Conservation (phyloP, 1,140 invertebrate genomes). For the Pteromalus puparum region DNA sequence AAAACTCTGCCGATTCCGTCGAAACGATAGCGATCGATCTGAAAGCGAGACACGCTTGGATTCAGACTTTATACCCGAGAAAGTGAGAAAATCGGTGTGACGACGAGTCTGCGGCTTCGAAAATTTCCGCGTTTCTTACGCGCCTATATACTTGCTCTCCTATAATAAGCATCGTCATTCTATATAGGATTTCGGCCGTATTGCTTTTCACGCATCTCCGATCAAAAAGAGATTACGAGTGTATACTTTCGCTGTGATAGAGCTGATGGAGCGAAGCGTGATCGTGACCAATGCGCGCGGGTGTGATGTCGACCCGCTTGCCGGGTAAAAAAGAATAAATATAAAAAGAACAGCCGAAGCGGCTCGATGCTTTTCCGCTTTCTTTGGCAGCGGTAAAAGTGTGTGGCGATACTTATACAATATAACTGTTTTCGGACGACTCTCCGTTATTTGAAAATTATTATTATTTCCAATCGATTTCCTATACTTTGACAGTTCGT, state of each 20-base stretch:
- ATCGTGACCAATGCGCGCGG: constrained; percentile 30
- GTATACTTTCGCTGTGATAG: constrained; percentile 16
- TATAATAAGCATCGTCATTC: not conserved
- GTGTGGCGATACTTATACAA: not conserved
- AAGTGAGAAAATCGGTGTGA: constrained; percentile 2
- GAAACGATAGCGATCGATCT: not conserved
- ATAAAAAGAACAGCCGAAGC: not conserved
- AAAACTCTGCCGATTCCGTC: not conserved
- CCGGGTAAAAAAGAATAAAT: too few relatives aligned
- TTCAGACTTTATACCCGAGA: constrained; percentile 42
- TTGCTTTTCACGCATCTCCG: constrained; percentile 31
- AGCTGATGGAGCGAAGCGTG: not conserved
- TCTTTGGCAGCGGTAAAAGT: constrained; percentile 11
- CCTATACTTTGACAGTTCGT: too few relatives aligned
- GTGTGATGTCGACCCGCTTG: constrained; percentile 9
- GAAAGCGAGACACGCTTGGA: constrained; percentile 31
- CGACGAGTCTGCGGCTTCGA: not conserved
- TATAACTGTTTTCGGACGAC: not conserved
- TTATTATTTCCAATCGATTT: too few relatives aligned
- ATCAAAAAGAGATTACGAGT: not conserved
- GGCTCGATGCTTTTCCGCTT: constrained; percentile 32
- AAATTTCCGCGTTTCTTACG: constrained; percentile 35
- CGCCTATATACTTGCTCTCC: not conserved
- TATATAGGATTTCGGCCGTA: not conserved
- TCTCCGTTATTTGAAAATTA: too few relatives aligned